Conservation (phyloP, 2,888 invertebrate species). For the Eledona agricola region DNA sequence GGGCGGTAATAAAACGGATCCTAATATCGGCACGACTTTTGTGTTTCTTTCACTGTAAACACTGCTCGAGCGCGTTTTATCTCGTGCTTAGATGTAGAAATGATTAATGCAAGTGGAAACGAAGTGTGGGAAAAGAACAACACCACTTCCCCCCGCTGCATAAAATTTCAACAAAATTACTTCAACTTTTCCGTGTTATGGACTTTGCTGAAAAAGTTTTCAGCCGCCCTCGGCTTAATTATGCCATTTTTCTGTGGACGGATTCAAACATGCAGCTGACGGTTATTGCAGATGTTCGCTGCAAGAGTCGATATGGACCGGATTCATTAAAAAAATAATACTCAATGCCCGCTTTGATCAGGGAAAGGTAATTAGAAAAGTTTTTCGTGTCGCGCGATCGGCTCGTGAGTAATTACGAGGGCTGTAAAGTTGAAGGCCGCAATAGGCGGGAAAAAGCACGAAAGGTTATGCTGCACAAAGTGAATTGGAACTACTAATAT, state of each 20-base stretch:
- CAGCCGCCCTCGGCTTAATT: constrained; percentile 19
- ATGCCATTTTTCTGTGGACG: constrained; percentile 19
- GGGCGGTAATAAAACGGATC: constrained; percentile 5
- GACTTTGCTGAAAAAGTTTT: constrained; percentile 14
- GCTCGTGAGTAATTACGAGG: constrained; percentile 14
- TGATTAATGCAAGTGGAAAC: no score
- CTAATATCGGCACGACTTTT: constrained; percentile 20
- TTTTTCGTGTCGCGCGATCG: no score
- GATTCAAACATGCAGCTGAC: constrained; percentile 23
- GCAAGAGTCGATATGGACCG: constrained; percentile 13
- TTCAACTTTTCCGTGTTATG: constrained; percentile 21
- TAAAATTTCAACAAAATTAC: constrained; percentile 26
- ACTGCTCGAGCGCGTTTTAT: constrained; percentile 5
- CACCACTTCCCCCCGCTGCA: constrained; percentile 10
- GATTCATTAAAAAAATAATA: constrained; percentile 23
- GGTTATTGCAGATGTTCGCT: constrained; percentile 4
- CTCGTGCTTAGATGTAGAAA: constrained; percentile 3
- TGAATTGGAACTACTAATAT: no score
- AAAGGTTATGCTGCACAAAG: no score
- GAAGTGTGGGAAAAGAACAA: no score
- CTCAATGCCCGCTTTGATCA: constrained; percentile 19
- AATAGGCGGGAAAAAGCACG: background rate
- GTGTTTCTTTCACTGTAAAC: constrained; percentile 22
- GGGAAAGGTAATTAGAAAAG: constrained; percentile 23
- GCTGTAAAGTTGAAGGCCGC: background rate